Percentiles rank a stretch among this genome's conserved stretches.
Evolutionary conservation across 2,888 invertebrate species (phyloP).

Genomic region (Tuberolachnus salignus): DNA sequence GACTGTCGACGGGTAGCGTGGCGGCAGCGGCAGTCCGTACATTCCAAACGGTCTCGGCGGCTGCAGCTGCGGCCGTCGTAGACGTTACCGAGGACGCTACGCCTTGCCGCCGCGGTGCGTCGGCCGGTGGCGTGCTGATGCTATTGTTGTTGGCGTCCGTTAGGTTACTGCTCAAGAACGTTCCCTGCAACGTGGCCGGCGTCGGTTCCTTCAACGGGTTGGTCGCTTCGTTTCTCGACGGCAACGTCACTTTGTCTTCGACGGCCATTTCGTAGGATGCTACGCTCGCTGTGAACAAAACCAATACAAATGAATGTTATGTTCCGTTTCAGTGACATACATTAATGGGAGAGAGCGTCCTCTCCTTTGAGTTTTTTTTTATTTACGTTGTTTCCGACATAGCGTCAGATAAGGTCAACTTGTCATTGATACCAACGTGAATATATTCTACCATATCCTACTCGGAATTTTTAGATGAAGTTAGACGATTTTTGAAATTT

Average conservation of each 20-base stretch:
- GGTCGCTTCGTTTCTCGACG: conserved; percentile 57
- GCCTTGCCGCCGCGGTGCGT: conserved; percentile 28
- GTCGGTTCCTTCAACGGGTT: conserved; percentile 57
- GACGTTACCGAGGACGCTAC: background rate
- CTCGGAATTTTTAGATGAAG: too few relatives aligned
- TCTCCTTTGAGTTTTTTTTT: too few relatives aligned
- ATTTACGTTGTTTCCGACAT: too few relatives aligned
- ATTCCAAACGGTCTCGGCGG: conserved; percentile 62
- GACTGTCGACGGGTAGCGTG: conserved; percentile 60
- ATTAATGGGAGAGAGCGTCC: too few relatives aligned
- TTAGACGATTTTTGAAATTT: too few relatives aligned
- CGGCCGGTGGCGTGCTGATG: conserved; percentile 48
- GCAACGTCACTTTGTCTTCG: conserved; percentile 46
- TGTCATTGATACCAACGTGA: too few relatives aligned
- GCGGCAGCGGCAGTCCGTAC: conserved; percentile 64
- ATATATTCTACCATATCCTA: too few relatives aligned
- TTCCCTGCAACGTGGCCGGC: conserved; percentile 49
- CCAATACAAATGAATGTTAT: too few relatives aligned
- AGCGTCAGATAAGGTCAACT: too few relatives aligned
- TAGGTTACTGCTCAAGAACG: conserved; percentile 30
- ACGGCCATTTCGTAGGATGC: background rate
- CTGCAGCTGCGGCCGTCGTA: conserved; percentile 62
- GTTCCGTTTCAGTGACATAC: too few relatives aligned
- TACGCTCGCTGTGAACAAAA: background rate
- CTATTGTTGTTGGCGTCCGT: conserved; percentile 49